phyloP scores from a whole-genome alignment of 2,797 vertebrate species.

The Pipistrellus pygmaeus region DNA sequence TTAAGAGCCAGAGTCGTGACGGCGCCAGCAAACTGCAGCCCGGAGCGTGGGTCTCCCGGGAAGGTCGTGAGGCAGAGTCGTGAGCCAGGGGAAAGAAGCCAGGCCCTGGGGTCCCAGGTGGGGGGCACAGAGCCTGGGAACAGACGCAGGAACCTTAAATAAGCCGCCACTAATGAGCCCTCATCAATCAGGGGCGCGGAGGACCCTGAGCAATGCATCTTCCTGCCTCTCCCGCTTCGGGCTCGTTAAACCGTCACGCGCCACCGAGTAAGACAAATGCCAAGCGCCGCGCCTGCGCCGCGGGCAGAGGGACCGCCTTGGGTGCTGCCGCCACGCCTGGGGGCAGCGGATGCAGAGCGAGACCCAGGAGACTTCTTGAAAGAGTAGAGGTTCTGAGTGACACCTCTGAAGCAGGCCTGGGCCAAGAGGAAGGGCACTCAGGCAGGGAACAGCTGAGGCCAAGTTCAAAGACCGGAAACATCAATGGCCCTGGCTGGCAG shows the following conservation, averaged over 20 bases:
- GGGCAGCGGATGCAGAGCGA: not conserved
- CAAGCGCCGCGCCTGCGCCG: rapidly evolving
- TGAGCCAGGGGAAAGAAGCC: rapidly evolving
- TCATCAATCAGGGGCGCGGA: not conserved
- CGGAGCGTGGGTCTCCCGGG: rapidly evolving
- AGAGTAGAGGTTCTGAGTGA: not conserved
- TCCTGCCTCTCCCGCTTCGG: not conserved
- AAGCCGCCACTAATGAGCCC: not conserved
- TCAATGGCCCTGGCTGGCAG: rapidly evolving
- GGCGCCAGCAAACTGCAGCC: rapidly evolving
- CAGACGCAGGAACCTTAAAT: not conserved
- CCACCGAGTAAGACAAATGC: not conserved
- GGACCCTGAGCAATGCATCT: rapidly evolving
- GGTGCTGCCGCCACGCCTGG: rapidly evolving
- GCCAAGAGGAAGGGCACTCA: not conserved
- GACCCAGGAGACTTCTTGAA: not conserved
- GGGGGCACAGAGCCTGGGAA: not conserved
- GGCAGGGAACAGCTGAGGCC: too few species aligned
- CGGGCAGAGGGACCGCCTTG: not conserved
- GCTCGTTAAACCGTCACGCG: rapidly evolving
- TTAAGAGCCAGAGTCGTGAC: not conserved
- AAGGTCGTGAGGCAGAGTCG: rapidly evolving
- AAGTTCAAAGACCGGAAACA: not conserved
- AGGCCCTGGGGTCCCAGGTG: not conserved
- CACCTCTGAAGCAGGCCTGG: not conserved